phyloP scores from a whole-genome alignment of 2,113 vertebrate species.

The Gobius niger region DNA sequence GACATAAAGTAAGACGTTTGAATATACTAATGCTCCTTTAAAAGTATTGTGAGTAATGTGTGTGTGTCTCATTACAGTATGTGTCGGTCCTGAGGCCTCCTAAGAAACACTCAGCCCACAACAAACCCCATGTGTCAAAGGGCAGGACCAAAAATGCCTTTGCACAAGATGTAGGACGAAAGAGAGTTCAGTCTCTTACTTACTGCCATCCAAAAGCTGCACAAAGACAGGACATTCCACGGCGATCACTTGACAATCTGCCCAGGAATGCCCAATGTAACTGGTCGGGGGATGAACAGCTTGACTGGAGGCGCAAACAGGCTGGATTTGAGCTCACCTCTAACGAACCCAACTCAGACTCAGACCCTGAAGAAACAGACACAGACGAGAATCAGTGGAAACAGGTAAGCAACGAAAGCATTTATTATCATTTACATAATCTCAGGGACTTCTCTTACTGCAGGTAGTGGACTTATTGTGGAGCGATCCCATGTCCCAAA shows the following conservation, averaged over 20 bases:
- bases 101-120: conserved; percentile 29
- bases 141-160: neutral
- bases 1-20: conserved; percentile 81
- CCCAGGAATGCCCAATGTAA: conserved; percentile 35
- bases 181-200: conserved; percentile 57
- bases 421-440: neutral
- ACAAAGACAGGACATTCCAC: conserved; percentile 28
- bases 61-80: conserved; percentile 71
- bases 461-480: conserved; percentile 89
- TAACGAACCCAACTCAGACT: conserved; percentile 59
- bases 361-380: conserved; percentile 54
- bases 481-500: conserved; percentile 89
- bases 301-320: conserved; percentile 68
- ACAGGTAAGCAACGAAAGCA: conserved; percentile 75
- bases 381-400: conserved; percentile 77
- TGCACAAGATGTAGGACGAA: conserved; percentile 21
- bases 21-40: neutral
- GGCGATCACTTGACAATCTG: conserved; percentile 51
- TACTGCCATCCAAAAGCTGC: neutral
- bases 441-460: neutral
- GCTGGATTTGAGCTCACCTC: conserved; percentile 67
- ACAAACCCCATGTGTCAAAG: conserved; percentile 1
- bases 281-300: conserved; percentile 78
- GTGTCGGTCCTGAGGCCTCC: conserved; percentile 81
- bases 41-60: neutral